Conservation (phyloP, 2,797 vertebrate species). For the Astyanax mexicanus region DNA sequence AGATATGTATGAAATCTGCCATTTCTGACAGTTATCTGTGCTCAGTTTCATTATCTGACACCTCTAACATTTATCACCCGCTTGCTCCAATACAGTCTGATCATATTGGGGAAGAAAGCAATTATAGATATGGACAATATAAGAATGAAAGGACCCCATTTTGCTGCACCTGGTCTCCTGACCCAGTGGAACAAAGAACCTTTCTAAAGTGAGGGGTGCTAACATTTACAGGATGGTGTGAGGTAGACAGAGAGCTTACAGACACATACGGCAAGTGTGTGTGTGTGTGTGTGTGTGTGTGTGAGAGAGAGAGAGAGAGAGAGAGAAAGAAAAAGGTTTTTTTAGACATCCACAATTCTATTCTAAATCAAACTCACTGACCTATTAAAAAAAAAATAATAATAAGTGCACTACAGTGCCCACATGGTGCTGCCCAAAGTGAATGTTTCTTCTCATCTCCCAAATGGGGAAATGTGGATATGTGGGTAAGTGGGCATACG, state of each 20-base stretch:
- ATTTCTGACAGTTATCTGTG: conserved; percentile 18
- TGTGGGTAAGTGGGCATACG: not conserved
- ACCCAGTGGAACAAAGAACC: conserved; percentile 72
- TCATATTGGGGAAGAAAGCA: conserved; percentile 72
- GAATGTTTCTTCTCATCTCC: not conserved
- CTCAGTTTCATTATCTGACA: conserved; percentile 60
- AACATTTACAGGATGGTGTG: conserved; percentile 65
- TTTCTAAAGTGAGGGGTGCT: conserved; percentile 69
- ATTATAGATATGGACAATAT: conserved; percentile 78
- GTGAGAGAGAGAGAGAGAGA: conserved; percentile 13
- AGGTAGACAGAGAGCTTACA: not conserved
- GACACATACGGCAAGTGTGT: not conserved
- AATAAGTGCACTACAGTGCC: not conserved
- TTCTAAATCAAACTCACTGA: not conserved
- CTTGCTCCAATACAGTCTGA: conserved; percentile 53
- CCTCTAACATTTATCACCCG: conserved; percentile 62
- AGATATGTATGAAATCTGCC: conserved; percentile 12
- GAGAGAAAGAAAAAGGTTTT: not conserved
- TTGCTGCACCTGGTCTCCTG: conserved; percentile 59
- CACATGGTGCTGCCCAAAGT: not conserved
- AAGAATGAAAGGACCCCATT: conserved; percentile 69
- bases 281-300: not conserved
- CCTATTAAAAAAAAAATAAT: not conserved
- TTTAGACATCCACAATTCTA: conserved; percentile 22
- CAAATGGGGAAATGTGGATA: no score